These are phyloP conservation scores for Apostichopus californicus DNA, from an alignment of 35 echinoderm and acorn worm genomes.

Conservation along the genomic window DNA sequence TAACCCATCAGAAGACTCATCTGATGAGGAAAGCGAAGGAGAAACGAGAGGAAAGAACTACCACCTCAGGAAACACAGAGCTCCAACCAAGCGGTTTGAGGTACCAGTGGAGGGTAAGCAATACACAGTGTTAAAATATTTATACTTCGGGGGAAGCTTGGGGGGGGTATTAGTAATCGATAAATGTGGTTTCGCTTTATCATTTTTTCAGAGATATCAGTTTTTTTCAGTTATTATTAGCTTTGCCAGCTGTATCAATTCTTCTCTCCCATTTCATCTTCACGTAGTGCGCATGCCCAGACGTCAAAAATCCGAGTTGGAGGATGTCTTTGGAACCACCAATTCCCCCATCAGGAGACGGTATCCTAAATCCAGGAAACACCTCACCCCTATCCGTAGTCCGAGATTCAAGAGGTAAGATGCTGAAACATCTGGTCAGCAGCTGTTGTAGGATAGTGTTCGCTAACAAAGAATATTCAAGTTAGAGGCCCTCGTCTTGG, in stretches of 20 bases:
- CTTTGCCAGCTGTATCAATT: neutral
- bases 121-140: neutral
- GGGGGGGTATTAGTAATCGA: neutral
- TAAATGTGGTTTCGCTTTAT: neutral
- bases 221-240: neutral
- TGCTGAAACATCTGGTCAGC: neutral
- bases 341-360: conserved; percentile 71
- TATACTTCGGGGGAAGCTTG: too few relatives aligned
- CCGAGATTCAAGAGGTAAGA: conserved; percentile 57
- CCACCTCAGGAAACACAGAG: conserved; percentile 40
- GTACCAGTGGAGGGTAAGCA: conserved; percentile 52
- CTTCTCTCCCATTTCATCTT: neutral
- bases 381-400: conserved; percentile 75
- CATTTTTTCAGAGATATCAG: neutral
- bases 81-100: conserved; percentile 40
- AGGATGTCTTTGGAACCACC: conserved; percentile 51
- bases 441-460: neutral
- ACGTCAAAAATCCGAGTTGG: conserved; percentile 45
- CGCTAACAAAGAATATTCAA: too few relatives aligned
- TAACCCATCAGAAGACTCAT: neutral
- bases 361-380: conserved; percentile 52
- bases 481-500: too few relatives aligned
- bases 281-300: conserved; percentile 55
- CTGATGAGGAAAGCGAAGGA: conserved; percentile 41
- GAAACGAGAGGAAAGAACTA: conserved; percentile 10